Evolutionary conservation across 2,113 vertebrate species (phyloP).

Genomic region (Panurus biarmicus): DNA sequence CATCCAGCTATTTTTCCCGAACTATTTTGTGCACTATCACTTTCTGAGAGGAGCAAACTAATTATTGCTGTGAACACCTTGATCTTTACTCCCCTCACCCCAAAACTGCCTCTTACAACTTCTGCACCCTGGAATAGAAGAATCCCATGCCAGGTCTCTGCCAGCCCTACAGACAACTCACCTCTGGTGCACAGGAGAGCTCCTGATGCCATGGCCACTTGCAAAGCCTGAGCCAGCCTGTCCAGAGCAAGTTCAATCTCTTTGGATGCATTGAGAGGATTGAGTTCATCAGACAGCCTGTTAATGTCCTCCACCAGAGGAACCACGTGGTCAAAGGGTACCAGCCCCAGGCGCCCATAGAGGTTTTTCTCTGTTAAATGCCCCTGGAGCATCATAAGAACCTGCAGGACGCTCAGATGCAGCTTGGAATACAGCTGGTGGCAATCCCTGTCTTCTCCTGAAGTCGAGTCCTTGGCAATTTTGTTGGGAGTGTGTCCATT

Average conservation of each 20-base stretch:
- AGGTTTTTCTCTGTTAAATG: constrained; percentile 92
- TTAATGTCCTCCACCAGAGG: constrained; percentile 84
- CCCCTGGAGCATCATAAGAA: constrained; percentile 82
- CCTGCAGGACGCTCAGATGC: constrained; percentile 93
- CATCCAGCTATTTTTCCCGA: background rate
- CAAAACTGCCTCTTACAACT: background rate
- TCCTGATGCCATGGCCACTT: constrained; percentile 91
- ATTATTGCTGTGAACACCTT: background rate
- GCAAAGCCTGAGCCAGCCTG: constrained; percentile 90
- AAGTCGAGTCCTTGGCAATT: constrained; percentile 30
- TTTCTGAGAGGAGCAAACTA: background rate
- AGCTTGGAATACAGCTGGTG: constrained; percentile 86
- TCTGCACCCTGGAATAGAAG: background rate
- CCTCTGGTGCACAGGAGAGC: constrained; percentile 91
- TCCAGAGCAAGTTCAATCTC: constrained; percentile 88
- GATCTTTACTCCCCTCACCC: background rate
- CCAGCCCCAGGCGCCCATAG: constrained; percentile 85
- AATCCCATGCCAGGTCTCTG: background rate
- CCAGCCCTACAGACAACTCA: background rate
- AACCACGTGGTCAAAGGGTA: constrained; percentile 87
- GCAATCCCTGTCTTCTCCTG: constrained; percentile 57
- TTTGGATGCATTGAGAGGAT: constrained; percentile 75
- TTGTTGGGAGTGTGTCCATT: constrained; percentile 66
- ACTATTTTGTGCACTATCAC: background rate
- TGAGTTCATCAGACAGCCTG: constrained; percentile 81